These are phyloP conservation scores for Anodontia alba DNA, from an alignment of 2,888 invertebrate species.

Conservation along the genomic window DNA sequence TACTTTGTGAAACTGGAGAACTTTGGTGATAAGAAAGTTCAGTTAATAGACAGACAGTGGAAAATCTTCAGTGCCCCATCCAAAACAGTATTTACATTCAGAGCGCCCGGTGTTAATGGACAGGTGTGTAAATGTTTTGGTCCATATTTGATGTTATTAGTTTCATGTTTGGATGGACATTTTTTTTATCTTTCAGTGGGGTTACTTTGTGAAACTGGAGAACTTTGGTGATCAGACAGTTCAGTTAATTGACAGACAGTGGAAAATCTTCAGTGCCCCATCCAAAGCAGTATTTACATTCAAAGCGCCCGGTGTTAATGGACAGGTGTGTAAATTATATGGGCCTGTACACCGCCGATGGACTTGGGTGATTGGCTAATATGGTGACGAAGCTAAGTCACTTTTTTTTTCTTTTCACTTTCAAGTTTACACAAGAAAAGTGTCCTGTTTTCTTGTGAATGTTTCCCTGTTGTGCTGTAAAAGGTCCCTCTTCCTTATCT, in stretches of 20 bases:
- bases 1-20: slow-evolving; percentile 99
- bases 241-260: slow-evolving; percentile 97
- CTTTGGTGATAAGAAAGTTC: slow-evolving; percentile 93
- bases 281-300: background rate
- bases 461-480: too few relatives aligned
- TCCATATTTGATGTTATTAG: too few relatives aligned
- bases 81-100: background rate
- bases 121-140: slow-evolving; percentile 85
- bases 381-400: too few relatives aligned
- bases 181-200: slow-evolving; percentile 93
- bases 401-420: too few relatives aligned
- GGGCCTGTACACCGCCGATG: too few relatives aligned
- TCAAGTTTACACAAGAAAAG: too few relatives aligned
- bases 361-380: too few relatives aligned
- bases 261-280: slow-evolving; percentile 95
- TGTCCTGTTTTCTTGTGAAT: too few relatives aligned
- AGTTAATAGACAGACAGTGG: slow-evolving; percentile 98
- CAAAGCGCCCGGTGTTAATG: slow-evolving; percentile 91
- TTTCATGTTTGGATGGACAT: too few relatives aligned
- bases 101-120: slow-evolving; percentile 93
- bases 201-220: slow-evolving; percentile 98
- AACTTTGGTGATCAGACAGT: slow-evolving; percentile 94
- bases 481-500: too few relatives aligned
- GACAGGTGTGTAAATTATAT: slow-evolving; percentile 87
- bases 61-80: slow-evolving; percentile 93